These are phyloP conservation scores for Erebia epiphron DNA, from an alignment of 2,888 invertebrate species.

Conservation along the genomic window DNA sequence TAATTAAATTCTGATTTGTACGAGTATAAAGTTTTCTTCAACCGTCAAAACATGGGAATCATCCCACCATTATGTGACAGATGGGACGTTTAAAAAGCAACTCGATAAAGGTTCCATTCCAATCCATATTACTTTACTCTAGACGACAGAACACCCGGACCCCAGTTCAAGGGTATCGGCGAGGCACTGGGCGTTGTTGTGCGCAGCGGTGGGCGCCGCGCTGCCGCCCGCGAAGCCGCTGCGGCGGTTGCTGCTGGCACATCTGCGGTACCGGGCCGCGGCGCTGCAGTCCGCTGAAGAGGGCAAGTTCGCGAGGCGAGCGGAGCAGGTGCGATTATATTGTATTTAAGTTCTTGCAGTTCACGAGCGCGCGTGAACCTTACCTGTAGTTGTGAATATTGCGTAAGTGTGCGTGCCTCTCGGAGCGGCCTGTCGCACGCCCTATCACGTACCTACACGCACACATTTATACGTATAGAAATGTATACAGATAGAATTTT, in stretches of 20 bases:
- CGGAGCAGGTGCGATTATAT: constrained; percentile 86
- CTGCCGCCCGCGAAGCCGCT: constrained; percentile 93
- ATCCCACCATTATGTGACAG: neutral
- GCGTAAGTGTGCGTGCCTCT: too few relatives aligned
- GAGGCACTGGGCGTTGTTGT: constrained; percentile 95
- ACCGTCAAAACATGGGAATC: constrained; percentile 3
- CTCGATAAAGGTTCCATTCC: too few relatives aligned
- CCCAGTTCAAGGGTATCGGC: constrained; percentile 93
- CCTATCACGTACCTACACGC: too few relatives aligned
- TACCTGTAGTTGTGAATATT: too few relatives aligned
- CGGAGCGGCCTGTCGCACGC: too few relatives aligned
- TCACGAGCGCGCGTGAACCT: too few relatives aligned
- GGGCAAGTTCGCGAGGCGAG: constrained; percentile 96
- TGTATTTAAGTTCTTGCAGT: too few relatives aligned
- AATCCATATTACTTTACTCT: constrained; percentile 36
- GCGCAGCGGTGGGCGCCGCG: constrained; percentile 84
- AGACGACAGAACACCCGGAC: constrained; percentile 96
- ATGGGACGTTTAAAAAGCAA: neutral
- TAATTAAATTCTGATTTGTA: too few relatives aligned
- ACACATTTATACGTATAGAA: too few relatives aligned
- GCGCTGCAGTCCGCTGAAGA: constrained; percentile 93
- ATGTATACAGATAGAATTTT: too few relatives aligned
- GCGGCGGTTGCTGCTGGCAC: constrained; percentile 93
- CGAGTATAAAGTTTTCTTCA: too few relatives aligned
- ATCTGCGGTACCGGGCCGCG: constrained; percentile 94